phyloP scores from a whole-genome alignment of 2,797 vertebrate genomes.

The Monodelphis domestica region DNA sequence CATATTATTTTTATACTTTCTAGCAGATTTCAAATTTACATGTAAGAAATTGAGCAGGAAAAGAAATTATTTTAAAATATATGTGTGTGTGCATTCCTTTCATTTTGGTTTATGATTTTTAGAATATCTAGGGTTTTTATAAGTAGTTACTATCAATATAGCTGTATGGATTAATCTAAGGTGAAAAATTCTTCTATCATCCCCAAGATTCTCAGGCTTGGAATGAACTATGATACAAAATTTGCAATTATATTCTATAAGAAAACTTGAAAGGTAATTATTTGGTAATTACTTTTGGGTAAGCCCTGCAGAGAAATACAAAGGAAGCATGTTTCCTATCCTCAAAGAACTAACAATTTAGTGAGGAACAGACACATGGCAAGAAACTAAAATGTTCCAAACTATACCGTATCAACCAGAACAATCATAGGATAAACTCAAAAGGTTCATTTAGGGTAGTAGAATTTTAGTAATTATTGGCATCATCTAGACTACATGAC shows the following conservation, averaged over 20 bases:
- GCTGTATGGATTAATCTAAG: not conserved
- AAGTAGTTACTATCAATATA: not conserved
- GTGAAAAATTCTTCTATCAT: not conserved
- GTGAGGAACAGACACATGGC: not conserved
- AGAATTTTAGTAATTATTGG: not conserved
- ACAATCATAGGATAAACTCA: not conserved
- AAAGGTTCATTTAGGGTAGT: not conserved
- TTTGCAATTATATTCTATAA: not conserved
- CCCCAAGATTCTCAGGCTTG: not conserved
- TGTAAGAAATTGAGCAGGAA: not conserved
- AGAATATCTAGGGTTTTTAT: not conserved
- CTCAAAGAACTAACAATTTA: not conserved
- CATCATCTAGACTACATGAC: not conserved
- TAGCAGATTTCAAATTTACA: constrained; percentile 25
- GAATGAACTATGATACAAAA: not conserved
- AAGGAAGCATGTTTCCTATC: not conserved
- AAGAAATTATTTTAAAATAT: constrained; percentile 3
- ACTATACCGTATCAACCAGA: not conserved
- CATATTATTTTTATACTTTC: constrained; percentile 5
- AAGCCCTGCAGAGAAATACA: not conserved
- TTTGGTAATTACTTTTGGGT: not conserved
- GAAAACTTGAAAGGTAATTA: not conserved
- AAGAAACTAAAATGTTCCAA: not conserved
- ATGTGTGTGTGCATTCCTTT: not conserved
- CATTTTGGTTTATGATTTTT: not conserved